Evolutionary conservation across 2,888 invertebrate species (phyloP).

Genomic region (Pheosia tremula): DNA sequence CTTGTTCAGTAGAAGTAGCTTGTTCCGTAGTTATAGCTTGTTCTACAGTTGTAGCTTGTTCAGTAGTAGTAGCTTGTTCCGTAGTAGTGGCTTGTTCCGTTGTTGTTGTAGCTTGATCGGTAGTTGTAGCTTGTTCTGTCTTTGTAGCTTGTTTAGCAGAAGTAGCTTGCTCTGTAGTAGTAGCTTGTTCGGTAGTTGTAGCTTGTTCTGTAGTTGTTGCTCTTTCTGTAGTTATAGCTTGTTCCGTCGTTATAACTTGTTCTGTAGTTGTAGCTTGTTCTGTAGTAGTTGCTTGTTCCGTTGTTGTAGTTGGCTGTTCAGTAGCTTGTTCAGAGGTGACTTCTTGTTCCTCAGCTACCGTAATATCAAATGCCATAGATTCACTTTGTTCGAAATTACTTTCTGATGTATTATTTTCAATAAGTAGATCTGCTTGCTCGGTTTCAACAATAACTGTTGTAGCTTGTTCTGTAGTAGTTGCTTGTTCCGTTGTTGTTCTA

Average conservation of each 20-base stretch:
- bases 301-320: not conserved
- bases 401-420: no score
- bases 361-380: slow-evolving; percentile 3
- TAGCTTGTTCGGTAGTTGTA: slow-evolving; percentile 3
- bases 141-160: slow-evolving; percentile 10
- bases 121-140: slow-evolving; percentile 2
- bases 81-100: slow-evolving; percentile 11
- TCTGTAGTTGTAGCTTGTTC: not conserved
- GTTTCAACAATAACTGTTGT: not conserved
- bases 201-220: slow-evolving; percentile 5
- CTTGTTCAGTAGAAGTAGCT: slow-evolving; percentile 3
- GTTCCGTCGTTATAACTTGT: slow-evolving; percentile 6
- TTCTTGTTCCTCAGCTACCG: not conserved
- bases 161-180: slow-evolving; percentile 6
- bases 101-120: no score
- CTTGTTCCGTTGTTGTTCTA: slow-evolving; percentile 4
- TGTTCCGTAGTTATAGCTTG: not conserved
- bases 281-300: not conserved
- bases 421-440: no score
- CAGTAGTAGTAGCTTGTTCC: not conserved
- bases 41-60: no score
- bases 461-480: slow-evolving; percentile 7
- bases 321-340: slow-evolving; percentile 6
- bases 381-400: no score
- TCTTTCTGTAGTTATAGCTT: not conserved